These are phyloP conservation scores for Synergus japonicus DNA, from an alignment of 2,888 invertebrate genomes.

Conservation along the genomic window DNA sequence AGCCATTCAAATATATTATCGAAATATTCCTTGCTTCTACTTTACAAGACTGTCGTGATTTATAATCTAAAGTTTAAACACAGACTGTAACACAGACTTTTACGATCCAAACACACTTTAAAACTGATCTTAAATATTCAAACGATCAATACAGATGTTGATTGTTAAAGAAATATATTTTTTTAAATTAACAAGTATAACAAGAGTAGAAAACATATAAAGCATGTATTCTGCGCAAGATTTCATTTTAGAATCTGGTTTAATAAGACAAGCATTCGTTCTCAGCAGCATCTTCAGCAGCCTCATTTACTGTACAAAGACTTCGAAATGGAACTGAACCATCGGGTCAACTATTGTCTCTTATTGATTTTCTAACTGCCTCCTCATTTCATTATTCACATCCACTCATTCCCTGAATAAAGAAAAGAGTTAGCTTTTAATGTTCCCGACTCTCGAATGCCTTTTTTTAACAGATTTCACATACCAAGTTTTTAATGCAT, in stretches of 20 bases:
- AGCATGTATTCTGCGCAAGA: neutral
- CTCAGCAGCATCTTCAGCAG: slow-evolving; percentile 42
- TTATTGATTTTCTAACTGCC: slow-evolving; percentile 55
- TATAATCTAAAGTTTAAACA: slow-evolving; percentile 27
- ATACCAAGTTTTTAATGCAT: neutral
- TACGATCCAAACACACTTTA: neutral
- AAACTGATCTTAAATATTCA: neutral
- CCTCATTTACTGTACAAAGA: slow-evolving; percentile 46
- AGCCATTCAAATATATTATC: neutral
- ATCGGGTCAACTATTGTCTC: slow-evolving; percentile 55
- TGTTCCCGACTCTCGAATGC: too few species aligned
- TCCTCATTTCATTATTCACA: slow-evolving; percentile 55
- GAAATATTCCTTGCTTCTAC: neutral
- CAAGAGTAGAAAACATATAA: neutral
- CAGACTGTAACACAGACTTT: neutral
- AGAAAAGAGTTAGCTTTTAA: slow-evolving; percentile 19
- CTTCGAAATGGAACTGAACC: slow-evolving; percentile 50
- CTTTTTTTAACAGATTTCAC: neutral
- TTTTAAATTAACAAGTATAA: too few species aligned
- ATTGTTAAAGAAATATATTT: too few species aligned
- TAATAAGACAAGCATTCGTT: slow-evolving; percentile 43
- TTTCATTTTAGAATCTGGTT: slow-evolving; percentile 41
- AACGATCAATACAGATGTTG: too few species aligned
- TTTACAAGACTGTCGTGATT: neutral
- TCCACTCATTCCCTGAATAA: slow-evolving; percentile 46